A percentile compares a stretch with the other conserved stretches of the same genome.
phyloP scores from a whole-genome alignment of 2,113 vertebrate genomes.

The Ondatra zibethicus region DNA sequence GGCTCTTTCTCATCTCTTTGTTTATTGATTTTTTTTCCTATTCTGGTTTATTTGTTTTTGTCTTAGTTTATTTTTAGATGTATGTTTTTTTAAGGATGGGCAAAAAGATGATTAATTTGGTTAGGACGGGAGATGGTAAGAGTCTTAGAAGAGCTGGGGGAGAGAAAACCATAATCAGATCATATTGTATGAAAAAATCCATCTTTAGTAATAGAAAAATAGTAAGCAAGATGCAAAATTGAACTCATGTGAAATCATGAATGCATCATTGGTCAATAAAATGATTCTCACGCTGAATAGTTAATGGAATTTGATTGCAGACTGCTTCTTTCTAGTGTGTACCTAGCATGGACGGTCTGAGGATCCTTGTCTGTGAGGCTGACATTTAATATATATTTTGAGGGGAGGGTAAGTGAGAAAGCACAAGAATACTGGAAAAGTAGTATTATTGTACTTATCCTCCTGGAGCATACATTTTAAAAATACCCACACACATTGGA shows the following conservation, averaged over 20 bases:
- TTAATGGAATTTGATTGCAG: background rate
- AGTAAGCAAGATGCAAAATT: background rate
- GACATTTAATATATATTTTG: background rate
- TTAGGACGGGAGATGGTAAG: background rate
- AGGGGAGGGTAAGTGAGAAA: background rate
- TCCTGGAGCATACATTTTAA: background rate
- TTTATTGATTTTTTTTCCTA: background rate
- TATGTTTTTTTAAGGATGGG: background rate
- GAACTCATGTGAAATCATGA: background rate
- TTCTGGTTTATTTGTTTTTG: background rate
- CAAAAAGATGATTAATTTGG: background rate
- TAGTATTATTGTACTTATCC: background rate
- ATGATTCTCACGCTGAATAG: background rate
- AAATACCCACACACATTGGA: background rate
- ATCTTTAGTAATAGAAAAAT: background rate
- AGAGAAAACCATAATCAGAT: background rate
- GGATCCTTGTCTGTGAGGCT: background rate
- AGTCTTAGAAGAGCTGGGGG: background rate
- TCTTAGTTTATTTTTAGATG: background rate
- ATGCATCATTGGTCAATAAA: background rate
- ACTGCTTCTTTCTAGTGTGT: background rate
- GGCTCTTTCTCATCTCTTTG: background rate
- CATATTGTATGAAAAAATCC: background rate
- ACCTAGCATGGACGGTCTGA: background rate
- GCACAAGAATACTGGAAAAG: background rate